Evolutionary conservation across 1,140 invertebrate genomes (phyloP), one percentile per base, ranked within the genome.

Genomic region (Fopius arisanus): DNA sequence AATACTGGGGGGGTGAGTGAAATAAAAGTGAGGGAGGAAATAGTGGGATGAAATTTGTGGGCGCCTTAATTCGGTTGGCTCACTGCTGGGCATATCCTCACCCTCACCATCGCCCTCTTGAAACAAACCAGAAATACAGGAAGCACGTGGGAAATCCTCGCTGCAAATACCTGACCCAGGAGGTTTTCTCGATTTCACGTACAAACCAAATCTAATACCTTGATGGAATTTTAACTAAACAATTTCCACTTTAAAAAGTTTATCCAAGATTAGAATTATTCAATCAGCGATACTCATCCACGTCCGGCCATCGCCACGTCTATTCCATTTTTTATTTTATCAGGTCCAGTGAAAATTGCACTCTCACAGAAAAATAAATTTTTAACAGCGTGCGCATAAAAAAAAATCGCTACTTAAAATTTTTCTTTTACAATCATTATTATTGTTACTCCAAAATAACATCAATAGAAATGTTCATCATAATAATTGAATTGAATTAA

Each of bases 61-160:
- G 16, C 37, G 37, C 37, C 23, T 67, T 67, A 41, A 67, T 62
- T 62, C 54, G 37, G 16, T 67, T 67, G 37, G 28, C 10, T 29
- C 31, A 65, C 26, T 12, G 62, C 28, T 51, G 43, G 33, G 3
- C 7, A 37, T 37, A 5, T 16, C 23, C 16, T 2, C 16, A 9
- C 23, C 41, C 28, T 51, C 31, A 1, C 16, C 16, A 37, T 16
- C 66, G 29, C 67, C 51, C 67, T 59, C 23, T 71, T 65, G 21
- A 62, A 40, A 65, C 41, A 16, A 16, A 62, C 59, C 72, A 77
- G 77, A 77, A 76, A 67, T 75, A 81, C 77, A 77, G 72, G 74
- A 74, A 78, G 77, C 77, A 78, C 74, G 74, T 77, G 69, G 74
- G 71, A 76, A 80, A 79, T 80, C 75, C 70, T 68, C 62, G 37